These are phyloP conservation scores for Eremophila alpestris DNA, from an alignment of 2,797 vertebrate species.

Conservation along the genomic window DNA sequence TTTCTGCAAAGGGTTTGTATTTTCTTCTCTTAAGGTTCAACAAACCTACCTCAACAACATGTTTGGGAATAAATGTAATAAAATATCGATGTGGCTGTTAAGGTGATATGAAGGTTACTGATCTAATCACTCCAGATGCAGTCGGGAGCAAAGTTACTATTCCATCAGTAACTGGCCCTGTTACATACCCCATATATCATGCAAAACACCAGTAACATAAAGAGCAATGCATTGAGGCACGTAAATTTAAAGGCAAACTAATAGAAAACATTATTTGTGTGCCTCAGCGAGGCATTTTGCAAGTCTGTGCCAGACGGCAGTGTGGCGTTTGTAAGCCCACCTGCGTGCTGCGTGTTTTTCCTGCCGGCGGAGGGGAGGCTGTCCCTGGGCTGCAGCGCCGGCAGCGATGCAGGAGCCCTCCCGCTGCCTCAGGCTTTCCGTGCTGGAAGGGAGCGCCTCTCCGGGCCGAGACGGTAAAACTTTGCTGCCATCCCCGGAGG, in stretches of 20 bases:
- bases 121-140: constrained; percentile 19
- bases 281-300: not conserved
- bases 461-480: not conserved
- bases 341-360: fast-evolving
- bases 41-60: not conserved
- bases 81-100: not conserved
- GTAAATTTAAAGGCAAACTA: not conserved
- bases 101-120: constrained; percentile 39
- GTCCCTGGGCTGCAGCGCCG: not conserved
- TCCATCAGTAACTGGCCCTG: not conserved
- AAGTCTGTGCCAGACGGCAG: not conserved
- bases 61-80: not conserved
- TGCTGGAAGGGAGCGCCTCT: not conserved
- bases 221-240: not conserved
- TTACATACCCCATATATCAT: not conserved
- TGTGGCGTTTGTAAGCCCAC: not conserved
- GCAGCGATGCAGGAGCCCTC: not conserved
- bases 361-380: not conserved
- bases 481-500: not conserved
- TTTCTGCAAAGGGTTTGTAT: not conserved
- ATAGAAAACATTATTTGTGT: not conserved
- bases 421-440: fast-evolving
- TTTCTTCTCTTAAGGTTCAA: not conserved
- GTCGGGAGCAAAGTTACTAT: not conserved
- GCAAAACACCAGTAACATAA: fast-evolving